Percentiles rank a stretch among this genome's conserved stretches.
phyloP scores from a whole-genome alignment of 2,888 invertebrate species.

The Idaea biselata region DNA sequence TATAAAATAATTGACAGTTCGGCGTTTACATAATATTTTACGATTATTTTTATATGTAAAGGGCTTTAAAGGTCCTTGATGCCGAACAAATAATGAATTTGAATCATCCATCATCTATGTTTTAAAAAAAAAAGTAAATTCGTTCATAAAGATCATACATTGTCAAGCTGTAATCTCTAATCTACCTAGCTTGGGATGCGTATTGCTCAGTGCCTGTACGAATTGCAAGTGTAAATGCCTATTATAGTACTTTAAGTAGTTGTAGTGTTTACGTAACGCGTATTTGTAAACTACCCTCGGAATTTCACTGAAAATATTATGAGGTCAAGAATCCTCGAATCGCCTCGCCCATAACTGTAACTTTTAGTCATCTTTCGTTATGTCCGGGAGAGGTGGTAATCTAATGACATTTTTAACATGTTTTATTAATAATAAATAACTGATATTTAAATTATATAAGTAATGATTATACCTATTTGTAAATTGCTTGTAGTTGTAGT shows the following conservation, averaged over 20 bases:
- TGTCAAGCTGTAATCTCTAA: slow-evolving; percentile 6
- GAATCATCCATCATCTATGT: too few relatives aligned
- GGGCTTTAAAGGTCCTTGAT: too few relatives aligned
- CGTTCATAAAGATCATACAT: not conserved
- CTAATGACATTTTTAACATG: not conserved
- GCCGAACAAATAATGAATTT: too few relatives aligned
- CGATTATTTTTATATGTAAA: too few relatives aligned
- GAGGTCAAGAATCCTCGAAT: not conserved
- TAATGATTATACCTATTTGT: not conserved
- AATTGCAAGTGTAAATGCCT: slow-evolving; percentile 26
- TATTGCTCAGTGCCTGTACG: slow-evolving; percentile 41
- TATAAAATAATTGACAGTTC: too few relatives aligned
- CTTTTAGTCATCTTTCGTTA: not conserved
- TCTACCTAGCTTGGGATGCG: slow-evolving; percentile 1
- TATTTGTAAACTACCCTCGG: not conserved
- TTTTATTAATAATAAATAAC: not conserved
- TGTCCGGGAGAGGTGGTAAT: not conserved
- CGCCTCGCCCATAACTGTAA: not conserved
- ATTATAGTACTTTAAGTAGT: not conserved
- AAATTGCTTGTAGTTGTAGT: not conserved
- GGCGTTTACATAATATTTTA: too few relatives aligned
- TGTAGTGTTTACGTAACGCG: not conserved
- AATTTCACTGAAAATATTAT: not conserved
- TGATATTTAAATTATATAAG: not conserved
- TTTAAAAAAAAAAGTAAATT: too few relatives aligned